Percentiles rank a stretch among this genome's conserved stretches.
These are phyloP conservation scores for Melierax canorus DNA, from an alignment of 2,113 vertebrate genomes.

Conservation along the genomic window DNA sequence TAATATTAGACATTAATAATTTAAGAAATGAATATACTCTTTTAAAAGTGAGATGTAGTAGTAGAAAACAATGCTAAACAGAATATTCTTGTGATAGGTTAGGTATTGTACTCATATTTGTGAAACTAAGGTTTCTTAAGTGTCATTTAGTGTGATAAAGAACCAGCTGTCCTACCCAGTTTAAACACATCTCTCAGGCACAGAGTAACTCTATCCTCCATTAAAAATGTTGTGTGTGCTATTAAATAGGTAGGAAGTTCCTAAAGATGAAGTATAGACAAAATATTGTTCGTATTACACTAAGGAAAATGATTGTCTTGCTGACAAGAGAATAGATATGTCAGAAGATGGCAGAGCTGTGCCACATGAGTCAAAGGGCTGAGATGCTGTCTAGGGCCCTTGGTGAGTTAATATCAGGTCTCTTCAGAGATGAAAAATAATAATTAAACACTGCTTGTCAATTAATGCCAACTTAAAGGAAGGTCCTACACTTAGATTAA, in stretches of 20 bases:
- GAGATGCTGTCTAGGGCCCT: conserved; percentile 51
- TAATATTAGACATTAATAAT: background rate
- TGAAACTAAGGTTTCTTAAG: background rate
- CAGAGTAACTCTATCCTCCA: background rate
- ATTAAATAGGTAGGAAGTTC: background rate
- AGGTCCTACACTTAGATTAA: conserved; percentile 73
- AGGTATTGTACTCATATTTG: background rate
- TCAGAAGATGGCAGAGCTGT: conserved; percentile 66
- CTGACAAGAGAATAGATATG: conserved; percentile 31
- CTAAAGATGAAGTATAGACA: background rate
- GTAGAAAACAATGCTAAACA: background rate
- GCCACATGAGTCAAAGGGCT: conserved; percentile 58
- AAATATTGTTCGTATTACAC: conserved; percentile 11
- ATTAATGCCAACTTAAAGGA: conserved; percentile 78
- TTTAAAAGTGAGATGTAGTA: background rate
- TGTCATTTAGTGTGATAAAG: background rate
- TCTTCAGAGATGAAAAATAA: conserved; percentile 78
- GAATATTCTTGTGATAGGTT: background rate
- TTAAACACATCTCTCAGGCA: background rate
- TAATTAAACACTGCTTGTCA: conserved; percentile 81
- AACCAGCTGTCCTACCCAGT: background rate
- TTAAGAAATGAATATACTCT: background rate
- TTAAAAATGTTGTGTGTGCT: conserved; percentile 1
- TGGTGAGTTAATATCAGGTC: conserved; percentile 72
- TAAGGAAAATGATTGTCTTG: background rate